These are phyloP conservation scores for Congeria kusceri DNA, from an alignment of 2,888 invertebrate species.

Conservation along the genomic window DNA sequence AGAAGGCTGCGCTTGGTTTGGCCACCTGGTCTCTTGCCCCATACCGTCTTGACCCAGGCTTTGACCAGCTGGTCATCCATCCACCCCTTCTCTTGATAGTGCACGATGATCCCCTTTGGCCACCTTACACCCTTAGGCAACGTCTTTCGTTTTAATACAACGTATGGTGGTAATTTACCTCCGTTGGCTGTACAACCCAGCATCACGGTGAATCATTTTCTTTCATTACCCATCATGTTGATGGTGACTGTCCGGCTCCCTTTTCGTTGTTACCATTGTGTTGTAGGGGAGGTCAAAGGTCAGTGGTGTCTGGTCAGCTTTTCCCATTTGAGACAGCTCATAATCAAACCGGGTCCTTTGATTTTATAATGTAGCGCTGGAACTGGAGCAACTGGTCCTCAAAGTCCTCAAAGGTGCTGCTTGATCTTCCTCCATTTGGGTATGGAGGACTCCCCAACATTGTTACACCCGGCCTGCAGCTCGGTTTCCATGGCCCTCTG, in stretches of 20 bases:
- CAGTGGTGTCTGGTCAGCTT: slow-evolving; percentile 39
- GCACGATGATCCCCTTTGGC: slow-evolving; percentile 16
- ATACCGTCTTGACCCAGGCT: slow-evolving; percentile 43
- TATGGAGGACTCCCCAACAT: too few species aligned
- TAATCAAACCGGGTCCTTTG: slow-evolving; percentile 3
- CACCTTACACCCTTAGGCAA: slow-evolving; percentile 16
- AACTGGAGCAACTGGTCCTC: slow-evolving; percentile 30
- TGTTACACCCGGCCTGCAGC: too few species aligned
- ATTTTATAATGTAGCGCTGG: slow-evolving; percentile 28
- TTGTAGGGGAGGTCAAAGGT: slow-evolving; percentile 40
- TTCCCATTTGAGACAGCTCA: slow-evolving; percentile 32
- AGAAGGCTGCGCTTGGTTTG: slow-evolving; percentile 6
- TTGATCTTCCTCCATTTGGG: too few species aligned
- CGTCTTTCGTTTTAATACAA: slow-evolving; percentile 33
- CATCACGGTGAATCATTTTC: slow-evolving; percentile 39
- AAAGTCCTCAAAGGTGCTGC: too few species aligned
- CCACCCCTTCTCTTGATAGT: slow-evolving; percentile 36
- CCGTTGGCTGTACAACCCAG: slow-evolving; percentile 35
- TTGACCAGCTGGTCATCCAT: slow-evolving; percentile 28
- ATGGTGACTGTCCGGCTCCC: slow-evolving; percentile 24
- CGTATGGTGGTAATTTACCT: slow-evolving; percentile 38
- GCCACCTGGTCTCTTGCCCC: slow-evolving; percentile 31
- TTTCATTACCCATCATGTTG: slow-evolving; percentile 43
- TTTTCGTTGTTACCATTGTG: slow-evolving; percentile 22
- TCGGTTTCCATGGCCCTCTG: too few species aligned